Evolutionary conservation across 2,797 vertebrate species (phyloP), one percentile per base, ranked within the genome.

Genomic region (Orestias chungarensis): DNA sequence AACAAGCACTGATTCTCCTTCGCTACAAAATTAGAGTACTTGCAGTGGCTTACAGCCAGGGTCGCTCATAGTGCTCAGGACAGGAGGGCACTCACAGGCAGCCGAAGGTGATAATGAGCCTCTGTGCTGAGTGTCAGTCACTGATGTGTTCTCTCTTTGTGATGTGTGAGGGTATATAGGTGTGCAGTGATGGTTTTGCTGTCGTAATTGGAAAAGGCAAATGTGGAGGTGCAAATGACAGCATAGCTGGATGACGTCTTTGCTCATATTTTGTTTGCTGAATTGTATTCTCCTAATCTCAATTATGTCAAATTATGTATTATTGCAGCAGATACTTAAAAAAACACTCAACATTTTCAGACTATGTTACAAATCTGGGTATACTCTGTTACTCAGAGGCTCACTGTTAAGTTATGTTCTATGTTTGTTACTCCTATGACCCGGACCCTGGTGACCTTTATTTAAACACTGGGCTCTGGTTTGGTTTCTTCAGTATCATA

Each of bases 31-130:
- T 66, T 35, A 49, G 40, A 64, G 47, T 20, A 70, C 73, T 79
- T 72, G 61, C 69, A 64, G 62, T 55, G 65, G 71, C 80, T 70
- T 68, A 67, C 64, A 83, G 72, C 65, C 76, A 29, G 57, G 57
- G 79, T 73, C 46, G 79, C 74, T 75, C 68, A 20, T 18, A 38
- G 71, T 79, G 71, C 78, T 73, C 71, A 47, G 79, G 55, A 72
- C 74, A 79, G 78, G 71, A 88, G 81, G 81, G 87, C 89, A 87
- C 92, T 92, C 87, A 79, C 86, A 91, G 84, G 80, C 86, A 73
- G 74, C 57, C 67, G 73, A 79, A 89, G 87, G 90, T 92, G 93
- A 90, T 93, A 92, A 94, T 93, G 83, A 93, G 87, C 82, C 90
- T 54, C 73, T 71, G 64, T 75, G 25, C 81, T 55, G 76, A 85